Evolutionary conservation across 2,888 invertebrate genomes (phyloP).

Genomic region (Macroteleia sp.): DNA sequence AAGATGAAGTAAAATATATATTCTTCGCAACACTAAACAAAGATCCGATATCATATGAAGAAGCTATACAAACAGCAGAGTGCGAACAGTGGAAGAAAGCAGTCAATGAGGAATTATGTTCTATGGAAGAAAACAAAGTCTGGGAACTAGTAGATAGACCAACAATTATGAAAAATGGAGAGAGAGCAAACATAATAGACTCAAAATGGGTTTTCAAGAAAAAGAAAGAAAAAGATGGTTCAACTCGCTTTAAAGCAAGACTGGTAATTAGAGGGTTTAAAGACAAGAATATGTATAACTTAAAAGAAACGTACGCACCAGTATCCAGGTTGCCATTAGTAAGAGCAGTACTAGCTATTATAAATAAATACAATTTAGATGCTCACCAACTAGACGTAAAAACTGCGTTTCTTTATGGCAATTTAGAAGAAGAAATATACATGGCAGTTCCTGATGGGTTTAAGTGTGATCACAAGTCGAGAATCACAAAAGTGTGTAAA

Average conservation of each 20-base stretch:
- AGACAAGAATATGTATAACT: conserved; percentile 48
- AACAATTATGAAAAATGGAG: background rate
- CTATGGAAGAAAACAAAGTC: conserved; percentile 56
- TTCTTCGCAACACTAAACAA: conserved; percentile 30
- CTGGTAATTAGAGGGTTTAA: conserved; percentile 58
- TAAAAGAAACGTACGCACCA: no score
- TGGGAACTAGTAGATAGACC: conserved; percentile 2
- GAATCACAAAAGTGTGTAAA: background rate
- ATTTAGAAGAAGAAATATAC: conserved; percentile 29
- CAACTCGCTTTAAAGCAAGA: conserved; percentile 47
- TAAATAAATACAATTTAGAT: conserved; percentile 26
- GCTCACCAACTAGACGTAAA: conserved; percentile 61
- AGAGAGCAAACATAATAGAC: conserved; percentile 6
- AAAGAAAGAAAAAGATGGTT: background rate
- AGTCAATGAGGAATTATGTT: conserved; percentile 16
- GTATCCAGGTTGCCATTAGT: no score
- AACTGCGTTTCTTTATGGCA: conserved; percentile 60
- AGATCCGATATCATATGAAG: conserved; percentile 51
- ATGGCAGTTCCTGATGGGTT: conserved; percentile 61
- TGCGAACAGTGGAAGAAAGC: conserved; percentile 39
- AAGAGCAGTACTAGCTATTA: conserved; percentile 27
- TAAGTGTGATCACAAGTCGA: no score
- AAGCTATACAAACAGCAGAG: conserved; percentile 44
- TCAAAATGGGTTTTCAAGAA: background rate
- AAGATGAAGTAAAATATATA: conserved; percentile 17